These are phyloP conservation scores for Gambusia affinis DNA, from an alignment of 2,113 vertebrate genomes.

Conservation along the genomic window DNA sequence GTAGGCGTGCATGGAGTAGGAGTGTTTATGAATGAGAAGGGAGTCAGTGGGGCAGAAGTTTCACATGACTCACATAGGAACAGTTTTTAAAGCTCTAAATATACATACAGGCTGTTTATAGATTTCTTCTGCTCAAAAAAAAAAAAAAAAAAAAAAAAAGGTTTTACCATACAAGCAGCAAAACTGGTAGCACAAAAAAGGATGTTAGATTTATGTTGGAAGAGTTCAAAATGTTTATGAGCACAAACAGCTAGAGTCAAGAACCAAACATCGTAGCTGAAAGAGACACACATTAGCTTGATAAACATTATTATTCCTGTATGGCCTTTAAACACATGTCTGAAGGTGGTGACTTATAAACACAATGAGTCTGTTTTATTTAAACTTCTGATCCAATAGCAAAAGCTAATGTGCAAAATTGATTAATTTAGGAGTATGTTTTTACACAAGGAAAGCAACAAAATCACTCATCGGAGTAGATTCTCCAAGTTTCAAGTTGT, in stretches of 20 bases:
- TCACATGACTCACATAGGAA: neutral
- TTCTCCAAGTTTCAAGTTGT: too few relatives aligned
- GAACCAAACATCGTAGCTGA: neutral
- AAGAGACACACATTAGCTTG: neutral
- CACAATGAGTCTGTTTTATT: too few relatives aligned
- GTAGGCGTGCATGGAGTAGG: neutral
- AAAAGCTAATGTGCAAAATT: too few relatives aligned
- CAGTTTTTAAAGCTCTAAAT: slow-evolving; percentile 7
- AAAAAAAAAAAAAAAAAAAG: neutral
- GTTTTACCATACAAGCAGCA: neutral
- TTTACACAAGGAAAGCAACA: too few relatives aligned
- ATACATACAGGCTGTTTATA: neutral
- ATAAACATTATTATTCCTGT: too few relatives aligned
- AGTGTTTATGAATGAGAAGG: slow-evolving; percentile 29
- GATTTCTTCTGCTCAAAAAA: neutral
- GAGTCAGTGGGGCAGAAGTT: slow-evolving; percentile 39
- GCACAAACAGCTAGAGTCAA: neutral
- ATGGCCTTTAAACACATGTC: too few relatives aligned
- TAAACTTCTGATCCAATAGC: too few relatives aligned
- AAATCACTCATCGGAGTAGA: too few relatives aligned
- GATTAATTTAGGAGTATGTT: too few relatives aligned
- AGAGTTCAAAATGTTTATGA: neutral
- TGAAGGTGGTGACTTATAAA: too few relatives aligned
- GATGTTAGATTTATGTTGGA: too few relatives aligned
- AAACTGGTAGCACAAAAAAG: neutral